Evolutionary conservation across 2,888 invertebrate genomes (phyloP).

Genomic region (Nemotelus nigrinus): DNA sequence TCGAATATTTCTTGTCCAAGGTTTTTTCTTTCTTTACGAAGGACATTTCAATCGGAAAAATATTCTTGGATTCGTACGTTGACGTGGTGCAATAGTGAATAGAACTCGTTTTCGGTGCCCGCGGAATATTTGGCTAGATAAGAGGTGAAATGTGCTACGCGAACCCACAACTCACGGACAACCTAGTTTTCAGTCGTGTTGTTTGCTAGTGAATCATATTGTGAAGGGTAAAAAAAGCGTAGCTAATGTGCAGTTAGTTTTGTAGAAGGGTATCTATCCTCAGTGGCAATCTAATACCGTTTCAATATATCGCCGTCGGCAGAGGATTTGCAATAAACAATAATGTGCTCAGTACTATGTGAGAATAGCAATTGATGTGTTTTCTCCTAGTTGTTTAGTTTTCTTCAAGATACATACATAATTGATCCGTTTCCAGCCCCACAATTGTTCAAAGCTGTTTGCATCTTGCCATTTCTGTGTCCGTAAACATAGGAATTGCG

Average conservation of each 20-base stretch:
- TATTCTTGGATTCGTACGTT: background rate
- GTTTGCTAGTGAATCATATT: constrained; percentile 16
- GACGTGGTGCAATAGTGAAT: background rate
- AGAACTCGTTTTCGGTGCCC: background rate
- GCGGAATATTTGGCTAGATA: background rate
- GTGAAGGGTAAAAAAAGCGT: background rate
- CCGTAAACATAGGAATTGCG: background rate
- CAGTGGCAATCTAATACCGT: background rate
- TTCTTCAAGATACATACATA: background rate
- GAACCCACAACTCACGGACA: background rate
- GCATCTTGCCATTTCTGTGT: constrained; percentile 21
- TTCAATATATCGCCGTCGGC: background rate
- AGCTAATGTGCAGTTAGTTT: background rate
- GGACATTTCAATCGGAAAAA: background rate
- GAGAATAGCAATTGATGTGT: constrained; percentile 45
- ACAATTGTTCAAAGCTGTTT: constrained; percentile 18
- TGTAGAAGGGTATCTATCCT: background rate
- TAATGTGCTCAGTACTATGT: constrained; percentile 48
- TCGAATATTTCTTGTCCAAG: constrained; percentile 21
- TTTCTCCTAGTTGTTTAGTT: constrained; percentile 44
- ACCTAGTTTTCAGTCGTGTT: background rate
- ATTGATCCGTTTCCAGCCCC: background rate
- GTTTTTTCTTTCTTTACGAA: background rate
- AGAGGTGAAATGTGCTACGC: background rate
- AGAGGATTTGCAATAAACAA: constrained; percentile 32